Evolutionary conservation across 92 coral and sea anemone genomes (phyloP).

Genomic region (Meandrina meandrites): DNA sequence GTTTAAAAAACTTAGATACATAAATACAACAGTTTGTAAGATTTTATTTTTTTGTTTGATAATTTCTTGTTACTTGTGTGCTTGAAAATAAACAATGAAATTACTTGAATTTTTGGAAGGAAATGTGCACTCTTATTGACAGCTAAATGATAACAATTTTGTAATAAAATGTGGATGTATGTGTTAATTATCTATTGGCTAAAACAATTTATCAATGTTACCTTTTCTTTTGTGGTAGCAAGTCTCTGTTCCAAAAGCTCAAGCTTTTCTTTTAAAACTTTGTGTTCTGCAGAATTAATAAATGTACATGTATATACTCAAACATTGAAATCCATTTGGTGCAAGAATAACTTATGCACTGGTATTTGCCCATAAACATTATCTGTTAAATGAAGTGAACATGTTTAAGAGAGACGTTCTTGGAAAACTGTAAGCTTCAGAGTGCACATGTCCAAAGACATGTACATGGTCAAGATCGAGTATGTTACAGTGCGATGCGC

Average conservation of each 20-base stretch:
- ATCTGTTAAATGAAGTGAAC: background rate
- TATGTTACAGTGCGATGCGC: no score
- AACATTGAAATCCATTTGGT: background rate
- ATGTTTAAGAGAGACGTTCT: background rate
- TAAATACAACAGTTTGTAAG: no score
- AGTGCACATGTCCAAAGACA: no score
- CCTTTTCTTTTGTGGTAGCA: slow-evolving; percentile 63
- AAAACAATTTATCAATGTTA: background rate
- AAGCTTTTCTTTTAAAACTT: slow-evolving; percentile 64
- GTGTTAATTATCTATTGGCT: background rate
- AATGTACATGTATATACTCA: background rate
- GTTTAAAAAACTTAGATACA: no score
- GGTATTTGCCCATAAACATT: background rate
- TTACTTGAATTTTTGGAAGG: background rate
- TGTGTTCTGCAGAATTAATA: slow-evolving; percentile 52
- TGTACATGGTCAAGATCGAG: no score
- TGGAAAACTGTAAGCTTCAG: background rate
- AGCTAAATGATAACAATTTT: background rate
- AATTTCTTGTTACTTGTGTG: no score
- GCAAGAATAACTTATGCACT: background rate
- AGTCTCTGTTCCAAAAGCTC: slow-evolving; percentile 66
- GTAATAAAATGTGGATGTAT: background rate
- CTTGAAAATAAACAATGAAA: no score
- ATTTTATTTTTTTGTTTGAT: no score
- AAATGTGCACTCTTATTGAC: background rate